A percentile compares a stretch with the other conserved stretches of the same genome.
Evolutionary conservation across 2,113 vertebrate genomes (phyloP).

Genomic region (Eonycteris spelaea): DNA sequence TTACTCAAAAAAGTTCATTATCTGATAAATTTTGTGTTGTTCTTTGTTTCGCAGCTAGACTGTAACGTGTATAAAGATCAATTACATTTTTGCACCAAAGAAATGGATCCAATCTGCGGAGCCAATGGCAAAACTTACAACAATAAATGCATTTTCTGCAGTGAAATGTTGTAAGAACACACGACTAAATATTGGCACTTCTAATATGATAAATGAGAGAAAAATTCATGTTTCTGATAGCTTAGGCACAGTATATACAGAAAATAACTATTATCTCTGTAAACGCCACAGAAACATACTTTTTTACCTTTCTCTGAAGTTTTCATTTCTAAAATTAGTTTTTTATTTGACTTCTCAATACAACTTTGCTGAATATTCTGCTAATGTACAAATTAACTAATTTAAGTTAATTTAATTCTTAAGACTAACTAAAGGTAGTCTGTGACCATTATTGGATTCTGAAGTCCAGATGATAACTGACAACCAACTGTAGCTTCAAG

Average conservation of each 20-base stretch:
- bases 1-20: background rate
- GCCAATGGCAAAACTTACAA: background rate
- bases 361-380: background rate
- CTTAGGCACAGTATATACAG: background rate
- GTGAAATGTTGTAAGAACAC: background rate
- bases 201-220: background rate
- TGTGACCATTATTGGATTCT: background rate
- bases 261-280: background rate
- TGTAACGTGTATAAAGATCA: rapidly evolving
- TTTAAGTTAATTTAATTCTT: background rate
- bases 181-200: background rate
- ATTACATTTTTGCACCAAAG: background rate
- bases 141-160: constrained; percentile 51
- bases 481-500: background rate
- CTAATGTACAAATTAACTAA: background rate
- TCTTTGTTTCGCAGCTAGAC: background rate
- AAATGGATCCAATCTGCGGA: background rate
- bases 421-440: background rate
- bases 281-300: background rate
- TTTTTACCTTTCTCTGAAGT: background rate
- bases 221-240: background rate
- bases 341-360: background rate
- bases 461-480: background rate
- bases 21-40: background rate
- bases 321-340: background rate